A percentile compares a stretch with the other conserved stretches of the same genome.
phyloP scores from a whole-genome alignment of 2,888 invertebrate genomes.

The Lithophane socia region DNA sequence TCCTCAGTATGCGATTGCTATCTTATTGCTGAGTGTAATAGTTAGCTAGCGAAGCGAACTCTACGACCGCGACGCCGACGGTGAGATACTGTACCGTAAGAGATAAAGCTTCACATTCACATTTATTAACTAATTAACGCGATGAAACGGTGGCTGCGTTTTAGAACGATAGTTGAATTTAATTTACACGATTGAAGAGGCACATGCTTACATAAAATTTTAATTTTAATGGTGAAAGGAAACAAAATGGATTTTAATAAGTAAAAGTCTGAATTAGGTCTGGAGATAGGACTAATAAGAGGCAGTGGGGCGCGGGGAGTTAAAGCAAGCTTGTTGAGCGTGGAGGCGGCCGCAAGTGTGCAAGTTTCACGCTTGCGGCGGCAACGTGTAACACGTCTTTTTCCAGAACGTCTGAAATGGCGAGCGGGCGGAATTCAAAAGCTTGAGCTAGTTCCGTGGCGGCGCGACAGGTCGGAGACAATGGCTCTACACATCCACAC shows the following conservation, averaged over 20 bases:
- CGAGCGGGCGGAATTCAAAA: constrained; percentile 76
- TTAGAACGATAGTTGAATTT: constrained; percentile 57
- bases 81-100: constrained; percentile 64
- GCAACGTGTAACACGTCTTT: constrained; percentile 74
- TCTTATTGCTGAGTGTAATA: constrained; percentile 67
- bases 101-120: constrained; percentile 61
- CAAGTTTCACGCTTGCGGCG: constrained; percentile 73
- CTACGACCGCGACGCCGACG: constrained; percentile 54
- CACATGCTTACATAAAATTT: constrained; percentile 37
- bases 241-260: constrained; percentile 45
- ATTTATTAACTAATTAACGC: constrained; percentile 69
- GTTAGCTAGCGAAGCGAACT: constrained; percentile 69
- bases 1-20: constrained; percentile 63
- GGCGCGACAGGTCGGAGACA: constrained; percentile 70
- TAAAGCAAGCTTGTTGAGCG: constrained; percentile 70
- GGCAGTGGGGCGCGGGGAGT: constrained; percentile 62
- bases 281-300: constrained; percentile 70
- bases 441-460: constrained; percentile 75
- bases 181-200: constrained; percentile 52
- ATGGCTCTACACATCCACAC: constrained; percentile 67
- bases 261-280: constrained; percentile 62
- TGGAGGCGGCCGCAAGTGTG: constrained; percentile 71
- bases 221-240: constrained; percentile 40
- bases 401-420: constrained; percentile 75
- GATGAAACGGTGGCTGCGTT: constrained; percentile 66